Percentiles rank a stretch among this genome's conserved stretches.
These are phyloP conservation scores for Anagrus nilaparvatae DNA, from an alignment of 1,140 invertebrate species.

Conservation along the genomic window DNA sequence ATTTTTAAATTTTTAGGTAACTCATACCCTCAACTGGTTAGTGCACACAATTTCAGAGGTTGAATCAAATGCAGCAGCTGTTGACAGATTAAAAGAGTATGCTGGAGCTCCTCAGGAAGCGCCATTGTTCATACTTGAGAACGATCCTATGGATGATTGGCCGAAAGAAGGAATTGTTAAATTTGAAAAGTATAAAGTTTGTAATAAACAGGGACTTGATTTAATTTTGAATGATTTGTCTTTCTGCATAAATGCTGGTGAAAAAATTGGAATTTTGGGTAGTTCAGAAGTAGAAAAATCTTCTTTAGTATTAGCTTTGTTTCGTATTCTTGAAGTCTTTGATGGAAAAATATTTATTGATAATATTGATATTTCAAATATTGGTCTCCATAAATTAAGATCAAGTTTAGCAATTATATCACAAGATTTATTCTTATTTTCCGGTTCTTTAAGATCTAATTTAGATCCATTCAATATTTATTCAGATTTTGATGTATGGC, in stretches of 20 bases:
- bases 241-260: constrained; percentile 58
- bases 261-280: constrained; percentile 76
- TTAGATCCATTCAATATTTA: constrained; percentile 73
- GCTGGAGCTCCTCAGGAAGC: constrained; percentile 70
- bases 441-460: constrained; percentile 69
- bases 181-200: constrained; percentile 66
- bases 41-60: constrained; percentile 94
- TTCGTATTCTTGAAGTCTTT: constrained; percentile 80
- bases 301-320: constrained; percentile 70
- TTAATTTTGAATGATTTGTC: constrained; percentile 66
- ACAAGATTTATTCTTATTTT: constrained; percentile 79
- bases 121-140: constrained; percentile 53
- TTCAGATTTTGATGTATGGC: constrained; percentile 71
- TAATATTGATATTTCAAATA: constrained; percentile 68
- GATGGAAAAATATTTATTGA: constrained; percentile 81
- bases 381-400: constrained; percentile 83
- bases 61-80: constrained; percentile 94
- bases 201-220: constrained; percentile 72
- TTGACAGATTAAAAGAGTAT: constrained; percentile 95
- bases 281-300: constrained; percentile 81
- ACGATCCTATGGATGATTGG: constrained; percentile 53
- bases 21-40: constrained; percentile 90
- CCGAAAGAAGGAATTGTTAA: constrained; percentile 59
- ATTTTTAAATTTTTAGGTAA: constrained; percentile 51
- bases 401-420: constrained; percentile 79